Evolutionary conservation across 2,888 invertebrate species (phyloP).

Genomic region (Nymphalis polychloros): DNA sequence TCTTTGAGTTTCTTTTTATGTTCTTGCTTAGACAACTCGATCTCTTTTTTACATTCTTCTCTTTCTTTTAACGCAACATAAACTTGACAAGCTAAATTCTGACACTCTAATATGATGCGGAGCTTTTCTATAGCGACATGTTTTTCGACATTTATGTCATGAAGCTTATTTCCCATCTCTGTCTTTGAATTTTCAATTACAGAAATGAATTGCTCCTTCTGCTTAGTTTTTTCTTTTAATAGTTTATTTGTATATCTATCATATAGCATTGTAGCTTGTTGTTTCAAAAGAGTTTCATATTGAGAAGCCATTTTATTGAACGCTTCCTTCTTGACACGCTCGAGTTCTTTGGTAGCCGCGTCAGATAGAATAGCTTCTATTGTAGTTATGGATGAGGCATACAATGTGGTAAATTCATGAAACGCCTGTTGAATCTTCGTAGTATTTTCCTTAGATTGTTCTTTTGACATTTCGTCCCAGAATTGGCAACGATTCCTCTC

Average conservation of each 20-base stretch:
- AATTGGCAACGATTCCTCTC: constrained; percentile 43
- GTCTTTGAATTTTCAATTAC: constrained; percentile 49
- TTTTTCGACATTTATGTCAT: constrained; percentile 68
- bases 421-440: constrained; percentile 54
- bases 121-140: constrained; percentile 64
- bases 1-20: constrained; percentile 58
- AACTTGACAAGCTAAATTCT: constrained; percentile 71
- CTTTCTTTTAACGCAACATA: constrained; percentile 73
- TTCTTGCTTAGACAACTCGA: constrained; percentile 50
- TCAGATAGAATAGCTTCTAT: constrained; percentile 59
- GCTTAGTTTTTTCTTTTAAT: constrained; percentile 49
- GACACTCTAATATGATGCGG: constrained; percentile 59
- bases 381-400: constrained; percentile 55
- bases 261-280: constrained; percentile 60
- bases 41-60: constrained; percentile 58
- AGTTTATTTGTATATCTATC: constrained; percentile 57
- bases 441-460: constrained; percentile 53
- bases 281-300: constrained; percentile 52
- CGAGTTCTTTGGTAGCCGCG: constrained; percentile 57
- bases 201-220: constrained; percentile 56
- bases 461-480: constrained; percentile 49
- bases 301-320: constrained; percentile 54
- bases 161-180: constrained; percentile 49
- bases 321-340: constrained; percentile 49
- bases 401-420: constrained; percentile 56